Evolutionary conservation across 2,888 invertebrate species (phyloP), one percentile per base, ranked within the genome.

Genomic region (Cenopis cana): DNA sequence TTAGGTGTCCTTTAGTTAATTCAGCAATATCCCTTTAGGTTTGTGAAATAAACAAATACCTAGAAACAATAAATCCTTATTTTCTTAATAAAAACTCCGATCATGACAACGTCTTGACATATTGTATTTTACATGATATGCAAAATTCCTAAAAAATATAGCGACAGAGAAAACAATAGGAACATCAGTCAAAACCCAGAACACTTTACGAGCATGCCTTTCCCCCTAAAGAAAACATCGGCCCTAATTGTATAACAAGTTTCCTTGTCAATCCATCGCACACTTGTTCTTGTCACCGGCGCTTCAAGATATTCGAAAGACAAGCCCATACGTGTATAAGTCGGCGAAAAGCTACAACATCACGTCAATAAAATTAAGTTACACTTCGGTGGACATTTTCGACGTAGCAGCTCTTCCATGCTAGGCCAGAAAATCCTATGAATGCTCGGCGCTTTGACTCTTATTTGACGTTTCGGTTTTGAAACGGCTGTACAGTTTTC

Each of bases 291-390:
- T 49, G 49, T 56, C 61, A 69, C n/a, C 29, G 36, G 20, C 10
- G 29, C 36, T 24, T 61, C 56, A 46, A 46, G 29, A 38, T 52
- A 56, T 33, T 46, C 20, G n/a, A 61, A 55, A 20, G 24, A 18
- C 55, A 41, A n/a, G 33, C 36, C 18, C 18, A 36, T 41, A 69
- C 17, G 36, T n/a, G 33, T 67, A 50, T 12, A 54, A 17, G 17
- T 59, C 29, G 54, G 65, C 24, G 70, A 70, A 70, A 66, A 70
- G 65, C 65, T 70, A 70, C 70, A 66, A 70, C 70, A 46, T 60
- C 70, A 54, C 65, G 60, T 70, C 70, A 52, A 68, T 72, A 68
- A 57, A 72, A 72, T 68, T 50, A 62, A 68, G 38, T 62, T 50
- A 61, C 68, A 65, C 50, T 65, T 61, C 50, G 24, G 55, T 41